Evolutionary conservation across 2,113 vertebrate genomes (phyloP).

Genomic region (Orycteropus afer): DNA sequence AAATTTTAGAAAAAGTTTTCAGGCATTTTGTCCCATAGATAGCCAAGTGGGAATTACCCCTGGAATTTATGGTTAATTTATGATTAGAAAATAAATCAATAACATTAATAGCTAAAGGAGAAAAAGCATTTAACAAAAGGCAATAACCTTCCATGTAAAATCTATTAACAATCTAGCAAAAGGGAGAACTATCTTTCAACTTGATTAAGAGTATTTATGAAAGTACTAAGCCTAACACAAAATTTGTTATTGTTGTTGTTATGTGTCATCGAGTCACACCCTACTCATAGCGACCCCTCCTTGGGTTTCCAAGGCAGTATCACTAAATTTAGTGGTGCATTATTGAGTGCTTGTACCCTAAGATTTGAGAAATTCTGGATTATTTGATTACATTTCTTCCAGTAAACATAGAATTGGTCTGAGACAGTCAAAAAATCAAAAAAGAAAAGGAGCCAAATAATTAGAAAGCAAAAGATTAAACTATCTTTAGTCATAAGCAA

Average conservation of each 20-base stretch:
- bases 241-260: too few relatives aligned
- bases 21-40: not conserved
- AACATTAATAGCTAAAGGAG: not conserved
- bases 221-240: not conserved
- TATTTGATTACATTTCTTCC: not conserved
- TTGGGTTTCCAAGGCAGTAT: too few relatives aligned
- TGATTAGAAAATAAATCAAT: not conserved
- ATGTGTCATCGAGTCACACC: too few relatives aligned
- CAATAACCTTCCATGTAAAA: not conserved
- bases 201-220: not conserved
- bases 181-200: not conserved
- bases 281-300: too few relatives aligned
- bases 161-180: not conserved
- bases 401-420: not conserved
- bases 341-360: not conserved
- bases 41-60: too few relatives aligned
- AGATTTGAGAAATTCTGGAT: not conserved
- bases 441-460: too few relatives aligned
- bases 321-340: not conserved
- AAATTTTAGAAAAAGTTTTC: not conserved
- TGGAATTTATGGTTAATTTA: not conserved
- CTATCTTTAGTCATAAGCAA: not conserved
- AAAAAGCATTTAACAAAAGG: not conserved
- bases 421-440: not conserved
- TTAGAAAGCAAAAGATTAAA: too few relatives aligned